Evolutionary conservation across 2,797 vertebrate genomes (phyloP).

Genomic region (Amphiprion clarkii): DNA sequence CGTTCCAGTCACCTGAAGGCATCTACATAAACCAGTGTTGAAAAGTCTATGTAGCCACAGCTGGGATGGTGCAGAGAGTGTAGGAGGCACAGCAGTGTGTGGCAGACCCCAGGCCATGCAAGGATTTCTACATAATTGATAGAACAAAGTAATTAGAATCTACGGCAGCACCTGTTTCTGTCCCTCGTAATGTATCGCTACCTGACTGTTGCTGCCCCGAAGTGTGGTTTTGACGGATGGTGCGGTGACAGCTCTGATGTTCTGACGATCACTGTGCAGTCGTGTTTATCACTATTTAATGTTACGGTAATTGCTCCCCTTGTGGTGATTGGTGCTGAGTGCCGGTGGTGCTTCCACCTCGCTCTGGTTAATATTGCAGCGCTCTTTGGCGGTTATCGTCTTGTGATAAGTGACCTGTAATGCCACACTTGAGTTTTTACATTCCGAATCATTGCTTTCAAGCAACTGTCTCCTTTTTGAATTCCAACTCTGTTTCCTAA

Average conservation of each 20-base stretch:
- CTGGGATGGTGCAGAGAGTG: constrained; percentile 63
- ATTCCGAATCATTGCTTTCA: constrained; percentile 1
- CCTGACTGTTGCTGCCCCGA: constrained; percentile 74
- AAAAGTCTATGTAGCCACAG: constrained; percentile 55
- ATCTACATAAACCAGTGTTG: constrained; percentile 51
- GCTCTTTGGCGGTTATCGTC: constrained; percentile 41
- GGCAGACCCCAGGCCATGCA: constrained; percentile 75
- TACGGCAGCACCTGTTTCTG: constrained; percentile 85
- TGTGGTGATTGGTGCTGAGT: constrained; percentile 76
- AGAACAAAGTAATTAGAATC: constrained; percentile 86
- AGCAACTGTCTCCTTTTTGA: not conserved
- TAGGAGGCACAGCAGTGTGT: constrained; percentile 68
- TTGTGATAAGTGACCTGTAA: constrained; percentile 50
- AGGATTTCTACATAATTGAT: constrained; percentile 85
- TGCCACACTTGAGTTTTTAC: constrained; percentile 14
- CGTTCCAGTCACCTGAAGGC: constrained; percentile 64
- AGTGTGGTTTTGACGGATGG: constrained; percentile 78
- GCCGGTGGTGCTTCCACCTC: constrained; percentile 62
- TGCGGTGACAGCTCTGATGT: constrained; percentile 78
- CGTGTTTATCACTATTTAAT: constrained; percentile 86
- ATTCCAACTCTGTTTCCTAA: not conserved
- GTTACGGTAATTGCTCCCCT: constrained; percentile 78
- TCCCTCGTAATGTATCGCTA: constrained; percentile 79
- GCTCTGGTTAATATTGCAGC: constrained; percentile 60
- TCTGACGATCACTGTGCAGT: constrained; percentile 74